phyloP scores from a whole-genome alignment of 2,888 invertebrate genomes.

The Hydropsyche betteni region DNA sequence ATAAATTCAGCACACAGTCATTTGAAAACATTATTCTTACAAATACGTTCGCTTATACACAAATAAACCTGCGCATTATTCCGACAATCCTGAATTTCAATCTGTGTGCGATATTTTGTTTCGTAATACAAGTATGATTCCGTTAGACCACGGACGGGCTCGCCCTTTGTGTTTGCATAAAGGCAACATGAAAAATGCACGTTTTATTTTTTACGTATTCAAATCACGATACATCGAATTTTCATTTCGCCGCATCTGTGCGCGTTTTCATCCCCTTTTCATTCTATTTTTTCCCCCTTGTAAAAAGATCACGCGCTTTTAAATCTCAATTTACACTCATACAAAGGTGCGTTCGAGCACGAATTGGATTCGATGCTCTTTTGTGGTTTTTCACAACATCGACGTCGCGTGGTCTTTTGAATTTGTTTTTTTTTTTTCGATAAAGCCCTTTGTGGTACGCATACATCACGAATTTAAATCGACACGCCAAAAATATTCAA shows the following conservation, averaged over 20 bases:
- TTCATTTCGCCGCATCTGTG: slow-evolving; percentile 1
- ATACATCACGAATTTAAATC: no score
- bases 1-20: no score
- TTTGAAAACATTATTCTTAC: not conserved
- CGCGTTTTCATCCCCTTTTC: slow-evolving; percentile 10
- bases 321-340: slow-evolving; percentile 25
- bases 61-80: not conserved
- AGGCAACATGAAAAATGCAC: slow-evolving; percentile 13
- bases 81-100: not conserved
- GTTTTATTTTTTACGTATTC: slow-evolving; percentile 14
- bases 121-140: not conserved
- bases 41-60: not conserved
- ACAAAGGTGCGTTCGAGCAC: not conserved
- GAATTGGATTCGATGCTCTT: slow-evolving; percentile 8
- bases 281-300: slow-evolving; percentile 19
- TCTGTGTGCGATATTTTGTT: not conserved
- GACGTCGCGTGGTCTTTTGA: no score
- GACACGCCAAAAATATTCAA: no score
- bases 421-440: no score
- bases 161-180: slow-evolving; percentile 3
- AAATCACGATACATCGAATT: slow-evolving; percentile 30
- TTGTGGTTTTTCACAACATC: slow-evolving; percentile 12
- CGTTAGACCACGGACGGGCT: not conserved
- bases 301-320: slow-evolving; percentile 18
- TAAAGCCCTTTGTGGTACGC: no score